These are phyloP conservation scores for Spea multiplicata DNA, from an alignment of 2,113 vertebrate species.

Conservation along the genomic window DNA sequence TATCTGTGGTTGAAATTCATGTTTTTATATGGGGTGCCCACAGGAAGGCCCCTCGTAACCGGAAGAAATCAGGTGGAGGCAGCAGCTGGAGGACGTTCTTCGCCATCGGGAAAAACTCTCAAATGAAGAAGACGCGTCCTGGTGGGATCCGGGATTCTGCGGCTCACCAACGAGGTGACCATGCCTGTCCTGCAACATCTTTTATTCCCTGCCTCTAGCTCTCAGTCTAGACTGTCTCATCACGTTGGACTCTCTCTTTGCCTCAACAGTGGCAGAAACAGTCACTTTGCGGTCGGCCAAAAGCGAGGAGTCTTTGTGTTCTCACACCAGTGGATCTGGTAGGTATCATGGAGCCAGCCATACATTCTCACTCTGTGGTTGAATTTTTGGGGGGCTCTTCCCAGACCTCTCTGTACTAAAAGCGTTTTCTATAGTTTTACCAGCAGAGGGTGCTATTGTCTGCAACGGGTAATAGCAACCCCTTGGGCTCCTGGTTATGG, in stretches of 20 bases:
- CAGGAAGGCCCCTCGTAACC: constrained; percentile 51
- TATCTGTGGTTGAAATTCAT: no score
- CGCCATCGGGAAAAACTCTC: constrained; percentile 67
- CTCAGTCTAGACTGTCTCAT: not conserved
- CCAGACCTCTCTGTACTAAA: no score
- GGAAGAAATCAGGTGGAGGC: constrained; percentile 60
- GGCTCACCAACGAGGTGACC: constrained; percentile 46
- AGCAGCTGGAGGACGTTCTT: constrained; percentile 80
- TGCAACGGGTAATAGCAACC: no score
- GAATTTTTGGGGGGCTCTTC: no score
- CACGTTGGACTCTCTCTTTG: not conserved
- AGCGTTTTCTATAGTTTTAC: no score
- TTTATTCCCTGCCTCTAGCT: not conserved
- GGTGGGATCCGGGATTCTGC: constrained; percentile 54
- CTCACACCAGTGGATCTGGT: constrained; percentile 74
- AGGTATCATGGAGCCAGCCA: constrained; percentile 8
- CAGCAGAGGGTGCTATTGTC: not conserved
- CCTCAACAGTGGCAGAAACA: constrained; percentile 55
- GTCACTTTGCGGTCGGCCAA: constrained; percentile 74
- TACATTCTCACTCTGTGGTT: no score
- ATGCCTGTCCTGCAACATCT: not conserved
- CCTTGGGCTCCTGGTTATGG: no score
- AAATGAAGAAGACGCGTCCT: constrained; percentile 62
- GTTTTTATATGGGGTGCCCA: not conserved
- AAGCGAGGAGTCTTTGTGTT: constrained; percentile 76